Base-by-base conservation (phyloP, 1,140 invertebrate genomes). In the Whitmania pigra region DNA sequence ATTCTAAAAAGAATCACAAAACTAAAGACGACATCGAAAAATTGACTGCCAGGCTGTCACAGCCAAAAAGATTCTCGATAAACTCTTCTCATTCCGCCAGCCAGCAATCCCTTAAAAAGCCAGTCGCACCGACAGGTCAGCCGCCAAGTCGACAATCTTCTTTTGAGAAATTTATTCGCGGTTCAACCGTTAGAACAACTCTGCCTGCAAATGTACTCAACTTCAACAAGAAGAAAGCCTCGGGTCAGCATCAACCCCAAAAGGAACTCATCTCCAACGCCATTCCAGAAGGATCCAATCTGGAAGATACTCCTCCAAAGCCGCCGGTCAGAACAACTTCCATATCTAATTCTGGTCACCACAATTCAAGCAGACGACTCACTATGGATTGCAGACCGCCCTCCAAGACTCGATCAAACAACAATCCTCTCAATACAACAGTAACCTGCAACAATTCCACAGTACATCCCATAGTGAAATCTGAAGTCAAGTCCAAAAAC, bases 131-230 rank as follows among this genome's bases (percentile, higher is more conserved):
- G n/a, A 49, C 6, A 40, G 20, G 18, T 15, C 69, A 49, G n/a
- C 40, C 43, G 17, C 22, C 22, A 0, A 27, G 13, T n/a, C 22
- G 29, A 68, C 20, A n/a, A 29, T n/a, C 53, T 70, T 53, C 69
- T 18, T 0, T 70, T n/a, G 55, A 67, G 22, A 11, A 63, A 3
- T 74, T 74, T 53, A 66, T 74, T 31, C 70, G 73, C 20, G 71
- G 63, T 5, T 55, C 60, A 3, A 31, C 13, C 11, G 57, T 36
- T 11, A 27, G 73, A n/a, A 31, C 69, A 17, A 74, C 73, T 17
- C 60, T 74, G 70, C 73, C 73, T 15, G 60, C 73, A 5, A 60
- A 69, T 20, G 67, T 74, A 22, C 40, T 74, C 15, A 55, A 36
- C 43, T 20, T 63, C 18, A 66, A 74, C 31, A 74, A 74, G 67